Evolutionary conservation across 2,113 vertebrate species (phyloP).

Genomic region (Todiramphus saurophagus): DNA sequence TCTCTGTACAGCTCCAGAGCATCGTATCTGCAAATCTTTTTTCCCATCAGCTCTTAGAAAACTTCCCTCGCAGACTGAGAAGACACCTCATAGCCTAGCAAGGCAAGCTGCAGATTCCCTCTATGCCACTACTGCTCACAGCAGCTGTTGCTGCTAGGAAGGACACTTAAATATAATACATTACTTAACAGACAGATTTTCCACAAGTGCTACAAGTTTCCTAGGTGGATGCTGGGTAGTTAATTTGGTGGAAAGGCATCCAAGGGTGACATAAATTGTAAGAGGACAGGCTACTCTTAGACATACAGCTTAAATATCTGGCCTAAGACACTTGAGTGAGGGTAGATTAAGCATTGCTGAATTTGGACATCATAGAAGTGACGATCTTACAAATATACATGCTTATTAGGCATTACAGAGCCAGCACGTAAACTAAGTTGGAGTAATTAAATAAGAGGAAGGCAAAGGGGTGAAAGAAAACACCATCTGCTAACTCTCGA

Average conservation of each 20-base stretch:
- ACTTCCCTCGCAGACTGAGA: not conserved
- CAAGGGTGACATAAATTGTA: not conserved
- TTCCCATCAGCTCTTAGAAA: not conserved
- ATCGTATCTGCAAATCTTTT: fast-evolving
- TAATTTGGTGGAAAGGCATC: not conserved
- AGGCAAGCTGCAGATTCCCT: not conserved
- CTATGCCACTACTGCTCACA: not conserved
- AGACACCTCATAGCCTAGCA: fast-evolving
- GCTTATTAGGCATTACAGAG: slow-evolving; percentile 41
- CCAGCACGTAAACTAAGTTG: slow-evolving; percentile 67
- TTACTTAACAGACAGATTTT: not conserved
- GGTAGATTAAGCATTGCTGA: not conserved
- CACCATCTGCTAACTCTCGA: slow-evolving; percentile 79
- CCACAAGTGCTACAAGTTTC: not conserved
- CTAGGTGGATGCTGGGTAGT: not conserved
- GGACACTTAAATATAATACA: not conserved
- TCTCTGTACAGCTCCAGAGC: not conserved
- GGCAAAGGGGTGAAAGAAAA: slow-evolving; percentile 72
- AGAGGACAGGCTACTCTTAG: not conserved
- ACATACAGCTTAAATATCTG: not conserved
- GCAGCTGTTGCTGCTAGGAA: not conserved
- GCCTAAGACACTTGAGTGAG: not conserved
- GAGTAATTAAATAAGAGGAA: slow-evolving; percentile 75
- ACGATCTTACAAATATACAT: slow-evolving; percentile 30
- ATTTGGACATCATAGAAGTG: slow-evolving; percentile 2